Evolutionary conservation across 2,797 vertebrate species (phyloP), one percentile per base, ranked within the genome.

Genomic region (Sebastes jordani): DNA sequence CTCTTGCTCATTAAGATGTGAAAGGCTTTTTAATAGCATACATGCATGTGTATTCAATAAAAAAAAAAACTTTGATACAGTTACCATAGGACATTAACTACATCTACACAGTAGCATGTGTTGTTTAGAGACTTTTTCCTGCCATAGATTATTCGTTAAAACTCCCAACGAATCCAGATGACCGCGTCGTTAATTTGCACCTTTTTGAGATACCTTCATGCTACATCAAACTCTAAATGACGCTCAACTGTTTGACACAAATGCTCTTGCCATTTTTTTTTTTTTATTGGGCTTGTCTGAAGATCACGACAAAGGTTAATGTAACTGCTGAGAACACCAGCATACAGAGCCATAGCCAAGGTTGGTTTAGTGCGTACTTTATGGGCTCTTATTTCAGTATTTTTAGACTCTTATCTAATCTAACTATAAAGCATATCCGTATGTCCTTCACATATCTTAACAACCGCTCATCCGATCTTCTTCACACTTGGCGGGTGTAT

Each of bases 211-310:
- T 61, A 63, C 46, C 64, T 73, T 82, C 80, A 78, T 56, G 65
- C 71, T 64, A 36, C 76, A 80, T 80, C 23, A 62, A 59, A 70
- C 80, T 49, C 56, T 14, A 36, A 84, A 80, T 63, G 60, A 42
- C 2, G 6, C 30, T 20, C 6, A 66, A 7, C 23, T 32, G 71
- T 67, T 74, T 67, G 70, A 78, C 66, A 71, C 49, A 52, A 67
- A 32, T n/a, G 59, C 54, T 67, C 55, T 34, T 73, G 2, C 11
- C 14, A 54, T 54, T 30, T 55, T 60, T 11, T 59, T 11, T 11
- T 61, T 55, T 32, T 38, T 10, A 74, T 58, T 34, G 1, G 18
- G 36, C 27, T 58, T 29, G 25, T 62, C 42, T n/a, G 23, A 72
- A 46, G 52, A 64, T 74, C 52, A 32, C 23, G 2, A 38, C 25